Percentiles rank a stretch among this genome's conserved stretches.
phyloP scores from a whole-genome alignment of 2,113 vertebrate species.

The Blennius ocellaris region DNA sequence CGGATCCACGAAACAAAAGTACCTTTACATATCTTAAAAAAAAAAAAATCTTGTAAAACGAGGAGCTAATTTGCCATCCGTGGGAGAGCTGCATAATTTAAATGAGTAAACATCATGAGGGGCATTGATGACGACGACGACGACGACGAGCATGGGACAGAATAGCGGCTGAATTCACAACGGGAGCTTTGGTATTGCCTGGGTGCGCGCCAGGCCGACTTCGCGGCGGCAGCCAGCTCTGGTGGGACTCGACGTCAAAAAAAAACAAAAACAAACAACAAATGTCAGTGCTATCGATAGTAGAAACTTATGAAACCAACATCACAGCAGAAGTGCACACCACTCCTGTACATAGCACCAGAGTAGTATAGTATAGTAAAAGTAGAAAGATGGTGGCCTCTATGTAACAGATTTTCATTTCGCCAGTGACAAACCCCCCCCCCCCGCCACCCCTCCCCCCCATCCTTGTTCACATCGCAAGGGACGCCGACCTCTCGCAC shows the following conservation, averaged over 20 bases:
- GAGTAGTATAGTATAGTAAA: conserved; percentile 5
- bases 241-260: conserved; percentile 35
- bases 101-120: conserved; percentile 67
- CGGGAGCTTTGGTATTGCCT: conserved; percentile 74
- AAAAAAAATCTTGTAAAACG: conserved; percentile 52
- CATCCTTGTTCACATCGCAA: conserved; percentile 58
- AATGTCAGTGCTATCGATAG: conserved; percentile 52
- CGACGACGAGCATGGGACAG: conserved; percentile 39
- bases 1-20: conserved; percentile 61
- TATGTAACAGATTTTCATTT: conserved; percentile 72
- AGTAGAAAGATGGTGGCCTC: conserved; percentile 61
- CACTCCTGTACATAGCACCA: conserved; percentile 71
- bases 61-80: conserved; percentile 42
- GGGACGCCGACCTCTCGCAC: conserved; percentile 58
- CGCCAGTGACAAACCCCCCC: conserved; percentile 54
- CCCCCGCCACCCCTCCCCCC: no score
- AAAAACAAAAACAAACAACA: conserved; percentile 22
- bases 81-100: conserved; percentile 70
- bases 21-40: conserved; percentile 56
- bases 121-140: conserved; percentile 37
- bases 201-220: conserved; percentile 60
- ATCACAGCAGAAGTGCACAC: conserved; percentile 59
- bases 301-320: conserved; percentile 52
- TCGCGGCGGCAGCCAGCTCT: conserved; percentile 56
- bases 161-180: conserved; percentile 44